Evolutionary conservation across 2,888 invertebrate species (phyloP).

Genomic region (Drosophila koepferae): DNA sequence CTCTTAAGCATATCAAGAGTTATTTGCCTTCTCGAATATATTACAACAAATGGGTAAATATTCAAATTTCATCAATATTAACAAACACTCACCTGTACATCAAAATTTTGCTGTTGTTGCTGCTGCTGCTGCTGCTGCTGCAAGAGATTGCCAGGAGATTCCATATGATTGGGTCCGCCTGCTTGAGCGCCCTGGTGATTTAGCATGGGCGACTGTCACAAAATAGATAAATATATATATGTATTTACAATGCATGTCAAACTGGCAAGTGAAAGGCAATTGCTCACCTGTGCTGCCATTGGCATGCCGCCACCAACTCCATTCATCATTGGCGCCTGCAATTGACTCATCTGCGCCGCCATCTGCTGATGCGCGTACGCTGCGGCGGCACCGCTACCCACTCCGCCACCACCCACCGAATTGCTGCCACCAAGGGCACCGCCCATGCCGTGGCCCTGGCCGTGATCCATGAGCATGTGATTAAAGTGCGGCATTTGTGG

Average conservation of each 20-base stretch:
- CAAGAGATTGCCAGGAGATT: conserved; percentile 86
- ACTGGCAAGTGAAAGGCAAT: not conserved
- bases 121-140: conserved; percentile 86
- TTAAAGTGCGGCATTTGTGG: conserved; percentile 85
- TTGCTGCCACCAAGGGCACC: conserved; percentile 51
- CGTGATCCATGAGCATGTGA: conserved; percentile 86
- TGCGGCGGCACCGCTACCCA: conserved; percentile 68
- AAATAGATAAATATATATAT: not conserved
- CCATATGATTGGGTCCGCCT: conserved; percentile 84
- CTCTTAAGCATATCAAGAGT: too few relatives aligned
- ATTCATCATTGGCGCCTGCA: conserved; percentile 84
- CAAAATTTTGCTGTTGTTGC: conserved; percentile 91
- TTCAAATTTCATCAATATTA: too few relatives aligned
- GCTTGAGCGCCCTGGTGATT: conserved; percentile 83
- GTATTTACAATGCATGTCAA: conserved; percentile 14
- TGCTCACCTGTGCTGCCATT: conserved; percentile 84
- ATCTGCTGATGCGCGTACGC: conserved; percentile 85
- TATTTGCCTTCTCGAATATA: too few relatives aligned
- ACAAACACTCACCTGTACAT: conserved; percentile 89
- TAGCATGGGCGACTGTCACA: conserved; percentile 84
- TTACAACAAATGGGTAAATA: too few relatives aligned
- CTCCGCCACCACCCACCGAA: conserved; percentile 50
- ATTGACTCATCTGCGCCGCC: conserved; percentile 84
- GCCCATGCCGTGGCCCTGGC: conserved; percentile 75
- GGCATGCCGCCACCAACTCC: conserved; percentile 84